These are phyloP conservation scores for Coleophora deauratella DNA, from an alignment of 2,888 invertebrate species.

Conservation along the genomic window DNA sequence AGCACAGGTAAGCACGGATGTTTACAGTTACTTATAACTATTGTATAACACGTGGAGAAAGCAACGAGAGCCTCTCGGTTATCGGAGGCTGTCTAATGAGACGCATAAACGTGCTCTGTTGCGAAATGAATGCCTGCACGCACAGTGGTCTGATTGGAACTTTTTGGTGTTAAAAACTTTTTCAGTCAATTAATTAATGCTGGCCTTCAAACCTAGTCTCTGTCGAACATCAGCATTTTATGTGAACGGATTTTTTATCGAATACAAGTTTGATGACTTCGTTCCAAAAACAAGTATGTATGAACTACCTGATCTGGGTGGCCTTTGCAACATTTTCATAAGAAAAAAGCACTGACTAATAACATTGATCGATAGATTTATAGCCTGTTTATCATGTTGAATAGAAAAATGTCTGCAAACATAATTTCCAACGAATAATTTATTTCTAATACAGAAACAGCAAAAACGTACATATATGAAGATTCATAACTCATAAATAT, in stretches of 20 bases:
- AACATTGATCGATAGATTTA: constrained; percentile 11
- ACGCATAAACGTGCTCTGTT: constrained; percentile 1
- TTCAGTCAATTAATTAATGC: not conserved
- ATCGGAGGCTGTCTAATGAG: constrained; percentile 18
- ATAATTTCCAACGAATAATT: constrained; percentile 3
- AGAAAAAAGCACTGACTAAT: constrained; percentile 11
- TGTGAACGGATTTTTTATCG: too few species aligned
- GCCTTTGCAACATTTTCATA: not conserved
- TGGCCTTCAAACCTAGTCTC: not conserved
- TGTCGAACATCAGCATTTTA: not conserved
- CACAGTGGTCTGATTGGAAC: too few species aligned
- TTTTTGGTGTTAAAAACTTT: too few species aligned
- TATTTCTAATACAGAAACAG: not conserved
- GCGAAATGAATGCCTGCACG: not conserved
- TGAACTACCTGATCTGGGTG: too few species aligned
- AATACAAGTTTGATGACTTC: not conserved
- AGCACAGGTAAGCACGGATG: constrained; percentile 65
- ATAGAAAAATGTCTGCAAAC: constrained; percentile 4
- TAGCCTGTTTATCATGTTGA: constrained; percentile 9
- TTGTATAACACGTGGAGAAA: constrained; percentile 61
- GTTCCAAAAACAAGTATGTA: not conserved
- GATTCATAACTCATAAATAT: constrained; percentile 6
- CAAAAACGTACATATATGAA: constrained; percentile 1
- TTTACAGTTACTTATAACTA: constrained; percentile 61
- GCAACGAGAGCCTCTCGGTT: constrained; percentile 27